Conservation (phyloP, 2,113 vertebrate genomes). For the Orcinus orca region DNA sequence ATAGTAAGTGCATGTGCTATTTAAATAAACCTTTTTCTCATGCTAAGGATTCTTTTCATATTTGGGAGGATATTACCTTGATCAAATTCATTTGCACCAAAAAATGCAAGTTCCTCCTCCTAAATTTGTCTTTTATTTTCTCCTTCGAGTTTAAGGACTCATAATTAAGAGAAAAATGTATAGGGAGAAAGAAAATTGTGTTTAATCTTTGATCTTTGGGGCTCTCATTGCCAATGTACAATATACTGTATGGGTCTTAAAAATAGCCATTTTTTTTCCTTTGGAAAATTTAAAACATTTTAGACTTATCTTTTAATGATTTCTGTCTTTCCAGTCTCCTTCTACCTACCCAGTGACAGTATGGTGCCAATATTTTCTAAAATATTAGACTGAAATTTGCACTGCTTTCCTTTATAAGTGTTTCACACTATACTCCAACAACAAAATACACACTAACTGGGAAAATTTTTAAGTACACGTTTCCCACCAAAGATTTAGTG, state of each 20-base stretch:
- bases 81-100: not conserved
- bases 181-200: not conserved
- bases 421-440: not conserved
- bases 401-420: not conserved
- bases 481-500: not conserved
- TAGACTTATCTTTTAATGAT: not conserved
- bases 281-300: not conserved
- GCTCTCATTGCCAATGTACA: not conserved
- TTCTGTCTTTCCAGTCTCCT: not conserved
- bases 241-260: not conserved
- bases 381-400: not conserved
- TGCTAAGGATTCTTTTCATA: not conserved
- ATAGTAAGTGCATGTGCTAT: not conserved
- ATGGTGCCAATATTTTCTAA: not conserved
- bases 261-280: not conserved
- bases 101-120: not conserved
- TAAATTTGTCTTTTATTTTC: not conserved
- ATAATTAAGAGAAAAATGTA: not conserved
- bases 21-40: not conserved
- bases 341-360: not conserved
- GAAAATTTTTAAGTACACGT: not conserved
- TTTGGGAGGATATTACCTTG: not conserved
- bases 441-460: not conserved
- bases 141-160: not conserved
- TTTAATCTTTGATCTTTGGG: not conserved